These are phyloP conservation scores for Athrips mouffetella DNA, from an alignment of 2,888 invertebrate species.

Conservation along the genomic window DNA sequence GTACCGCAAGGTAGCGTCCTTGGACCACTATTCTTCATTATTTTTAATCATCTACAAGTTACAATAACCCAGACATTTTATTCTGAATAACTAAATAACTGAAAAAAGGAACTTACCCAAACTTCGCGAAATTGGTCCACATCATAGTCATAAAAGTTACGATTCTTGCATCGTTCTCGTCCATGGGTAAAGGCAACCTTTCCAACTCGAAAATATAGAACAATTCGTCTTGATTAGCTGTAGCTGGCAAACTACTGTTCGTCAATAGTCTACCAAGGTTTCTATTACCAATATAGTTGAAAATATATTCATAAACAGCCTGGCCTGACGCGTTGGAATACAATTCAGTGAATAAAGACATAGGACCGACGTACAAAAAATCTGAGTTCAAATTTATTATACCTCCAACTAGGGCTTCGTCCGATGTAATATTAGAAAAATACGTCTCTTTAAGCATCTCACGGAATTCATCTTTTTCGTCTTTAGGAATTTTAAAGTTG, in stretches of 20 bases:
- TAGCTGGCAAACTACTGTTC: constrained; percentile 58
- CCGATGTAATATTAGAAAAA: constrained; percentile 51
- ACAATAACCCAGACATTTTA: too few relatives aligned
- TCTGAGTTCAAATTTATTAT: constrained; percentile 65
- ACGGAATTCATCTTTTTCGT: constrained; percentile 49
- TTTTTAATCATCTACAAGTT: too few relatives aligned
- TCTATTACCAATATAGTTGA: constrained; percentile 60
- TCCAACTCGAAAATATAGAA: constrained; percentile 67
- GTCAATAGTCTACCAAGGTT: constrained; percentile 51
- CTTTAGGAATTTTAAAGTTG: constrained; percentile 40
- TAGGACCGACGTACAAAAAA: constrained; percentile 61
- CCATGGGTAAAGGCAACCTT: constrained; percentile 56
- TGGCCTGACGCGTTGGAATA: constrained; percentile 49
- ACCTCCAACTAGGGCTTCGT: constrained; percentile 58
- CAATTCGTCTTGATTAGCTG: constrained; percentile 58
- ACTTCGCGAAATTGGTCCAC: constrained; percentile 73
- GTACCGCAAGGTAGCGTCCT: too few relatives aligned
- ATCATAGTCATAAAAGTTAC: constrained; percentile 68
- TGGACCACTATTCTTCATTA: too few relatives aligned
- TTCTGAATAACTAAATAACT: too few relatives aligned
- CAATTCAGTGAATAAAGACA: constrained; percentile 55
- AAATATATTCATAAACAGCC: constrained; percentile 55
- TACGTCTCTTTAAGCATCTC: constrained; percentile 54
- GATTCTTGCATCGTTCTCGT: constrained; percentile 64
- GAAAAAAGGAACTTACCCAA: constrained; percentile 64